A percentile compares a stretch with the other conserved stretches of the same genome.
Conservation (phyloP, 2,888 invertebrate genomes). For the Neria commutata region DNA sequence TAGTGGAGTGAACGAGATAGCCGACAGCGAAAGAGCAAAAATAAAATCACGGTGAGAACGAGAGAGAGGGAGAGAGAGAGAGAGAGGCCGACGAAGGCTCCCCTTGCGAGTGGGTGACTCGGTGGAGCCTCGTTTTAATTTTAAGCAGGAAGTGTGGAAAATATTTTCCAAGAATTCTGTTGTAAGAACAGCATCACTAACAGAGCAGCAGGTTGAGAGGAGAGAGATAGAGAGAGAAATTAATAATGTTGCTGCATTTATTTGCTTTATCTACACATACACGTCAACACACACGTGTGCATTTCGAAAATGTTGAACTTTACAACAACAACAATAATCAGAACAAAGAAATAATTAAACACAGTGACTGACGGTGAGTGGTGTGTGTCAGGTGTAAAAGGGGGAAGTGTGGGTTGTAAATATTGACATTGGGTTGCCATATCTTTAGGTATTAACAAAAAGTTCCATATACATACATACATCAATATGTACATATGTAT, state of each 20-base stretch:
- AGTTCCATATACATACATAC: too few species aligned
- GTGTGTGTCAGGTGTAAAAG: too few species aligned
- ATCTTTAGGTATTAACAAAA: too few species aligned
- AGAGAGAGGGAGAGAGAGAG: constrained; percentile 8
- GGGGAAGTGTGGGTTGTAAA: too few species aligned
- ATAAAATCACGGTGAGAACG: not conserved
- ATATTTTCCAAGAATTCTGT: not conserved
- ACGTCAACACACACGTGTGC: not conserved
- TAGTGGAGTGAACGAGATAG: not conserved
- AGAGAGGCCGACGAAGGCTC: constrained; percentile 1
- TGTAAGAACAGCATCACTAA: not conserved
- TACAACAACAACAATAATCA: not conserved
- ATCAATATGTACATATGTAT: too few species aligned
- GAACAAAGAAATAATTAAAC: not conserved
- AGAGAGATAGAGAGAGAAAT: not conserved
- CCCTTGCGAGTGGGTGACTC: not conserved
- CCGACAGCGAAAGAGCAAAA: not conserved
- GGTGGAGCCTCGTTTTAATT: too few species aligned
- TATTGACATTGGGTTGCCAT: too few species aligned
- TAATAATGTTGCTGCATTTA: not conserved
- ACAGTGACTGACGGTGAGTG: not conserved
- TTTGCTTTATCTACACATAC: not conserved
- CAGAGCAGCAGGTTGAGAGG: constrained; percentile 1
- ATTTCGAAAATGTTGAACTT: not conserved
- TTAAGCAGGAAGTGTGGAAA: not conserved